Evolutionary conservation across 2,888 invertebrate genomes (phyloP).

Genomic region (Aphrophora alni): DNA sequence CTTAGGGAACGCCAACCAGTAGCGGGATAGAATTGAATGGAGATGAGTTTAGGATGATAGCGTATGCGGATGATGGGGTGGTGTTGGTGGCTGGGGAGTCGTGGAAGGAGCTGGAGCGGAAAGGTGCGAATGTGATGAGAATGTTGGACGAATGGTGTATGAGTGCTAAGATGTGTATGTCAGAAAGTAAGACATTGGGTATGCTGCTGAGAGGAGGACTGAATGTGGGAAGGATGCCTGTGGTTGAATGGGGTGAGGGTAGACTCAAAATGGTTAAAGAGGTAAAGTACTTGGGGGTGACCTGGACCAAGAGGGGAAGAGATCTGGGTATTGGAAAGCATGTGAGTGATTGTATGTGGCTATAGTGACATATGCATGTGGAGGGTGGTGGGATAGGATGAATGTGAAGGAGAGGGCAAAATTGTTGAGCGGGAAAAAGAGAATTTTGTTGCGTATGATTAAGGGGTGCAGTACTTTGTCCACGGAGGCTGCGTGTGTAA

Average conservation of each 20-base stretch:
- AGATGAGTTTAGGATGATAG: too few species aligned
- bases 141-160: too few species aligned
- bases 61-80: too few species aligned
- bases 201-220: not conserved
- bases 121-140: too few species aligned
- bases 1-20: too few species aligned
- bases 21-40: too few species aligned
- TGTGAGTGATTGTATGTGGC: not conserved
- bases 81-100: too few species aligned
- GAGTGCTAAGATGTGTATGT: too few species aligned
- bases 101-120: too few species aligned
- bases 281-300: not conserved
- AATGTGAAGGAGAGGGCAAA: not conserved
- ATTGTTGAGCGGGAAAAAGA: not conserved
- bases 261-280: not conserved
- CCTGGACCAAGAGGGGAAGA: not conserved
- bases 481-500: not conserved
- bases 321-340: not conserved
- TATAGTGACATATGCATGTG: not conserved
- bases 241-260: not conserved
- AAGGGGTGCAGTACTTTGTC: not conserved
- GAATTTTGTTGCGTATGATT: too few species aligned
- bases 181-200: not conserved
- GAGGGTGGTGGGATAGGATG: not conserved
- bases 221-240: not conserved